Base-by-base conservation (phyloP, 1,140 invertebrate species). In the Heliconius hermathena region DNA sequence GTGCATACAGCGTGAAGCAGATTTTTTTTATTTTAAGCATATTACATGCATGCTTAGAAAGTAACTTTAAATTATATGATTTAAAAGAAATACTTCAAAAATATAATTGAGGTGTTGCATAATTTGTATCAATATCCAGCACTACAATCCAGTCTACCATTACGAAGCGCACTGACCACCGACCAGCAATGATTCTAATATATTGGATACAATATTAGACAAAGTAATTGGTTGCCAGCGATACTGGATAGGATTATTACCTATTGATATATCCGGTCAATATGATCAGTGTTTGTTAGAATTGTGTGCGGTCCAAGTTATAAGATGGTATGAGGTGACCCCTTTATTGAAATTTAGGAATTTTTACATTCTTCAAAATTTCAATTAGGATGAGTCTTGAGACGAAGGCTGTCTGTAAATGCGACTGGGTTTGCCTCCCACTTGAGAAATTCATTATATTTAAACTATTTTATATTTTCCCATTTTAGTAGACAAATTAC, bases 191-290 rank as follows among this genome's bases (percentile, higher is more conserved):
- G 74, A 77, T 73, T 77, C 41, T 33, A 70, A 77, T 72, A 57
- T 78, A 74, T 70, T 41, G 57, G 26, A 74, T 74, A 71, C 33
- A 52, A 79, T 75, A 79, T 76, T 72, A 76, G 70, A 76, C 74
- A 57, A 46, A 76, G 74, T 80, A 76, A 80, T 80, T 80, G 78
- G 49, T 71, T 76, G 78, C 22, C 77, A 74, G 41, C 26, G 13
- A 66, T 74, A 79, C 78, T 22, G 71, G 71, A 80, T 76, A 66
- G 74, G 74, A 80, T 80, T 80, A 76, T 76, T 76, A 57, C 41
- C 74, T 73, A 73, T 80, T 73, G 78, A 80, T 80, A 66, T 66
- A 71, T 73, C 78, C 71, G 73, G 60, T 72, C 79, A 80, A 80
- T 80, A 80, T 80, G 78, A 79, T 74, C 73, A 29, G 73, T 57